These are phyloP conservation scores for Pachyuromys duprasi DNA, from an alignment of 2,797 vertebrate species.

Conservation along the genomic window DNA sequence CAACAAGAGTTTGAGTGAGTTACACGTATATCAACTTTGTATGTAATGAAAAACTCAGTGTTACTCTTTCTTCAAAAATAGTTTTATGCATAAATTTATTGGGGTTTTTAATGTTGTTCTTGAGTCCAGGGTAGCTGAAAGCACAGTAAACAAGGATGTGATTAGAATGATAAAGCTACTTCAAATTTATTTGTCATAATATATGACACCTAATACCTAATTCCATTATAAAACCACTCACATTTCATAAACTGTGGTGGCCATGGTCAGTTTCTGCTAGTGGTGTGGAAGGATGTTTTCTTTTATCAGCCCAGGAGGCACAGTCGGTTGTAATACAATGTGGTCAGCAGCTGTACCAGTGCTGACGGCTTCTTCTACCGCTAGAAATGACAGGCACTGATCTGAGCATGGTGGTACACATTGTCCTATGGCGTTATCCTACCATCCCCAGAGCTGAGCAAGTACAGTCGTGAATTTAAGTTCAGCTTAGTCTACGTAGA, in stretches of 20 bases:
- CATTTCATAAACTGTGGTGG: background rate
- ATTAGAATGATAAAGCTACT: background rate
- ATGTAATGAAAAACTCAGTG: background rate
- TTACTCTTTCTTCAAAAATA: background rate
- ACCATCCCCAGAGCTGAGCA: too few relatives aligned
- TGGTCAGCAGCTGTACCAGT: background rate
- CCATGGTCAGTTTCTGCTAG: background rate
- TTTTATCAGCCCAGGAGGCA: background rate
- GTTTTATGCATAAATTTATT: background rate
- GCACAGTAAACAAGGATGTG: background rate
- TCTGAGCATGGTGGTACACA: background rate
- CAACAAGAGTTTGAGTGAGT: background rate
- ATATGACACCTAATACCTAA: background rate
- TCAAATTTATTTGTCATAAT: background rate
- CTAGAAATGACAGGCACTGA: background rate
- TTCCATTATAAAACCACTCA: background rate
- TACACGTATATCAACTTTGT: background rate
- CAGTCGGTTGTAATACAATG: background rate
- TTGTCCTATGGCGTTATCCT: background rate
- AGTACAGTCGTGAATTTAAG: background rate
- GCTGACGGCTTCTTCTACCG: background rate
- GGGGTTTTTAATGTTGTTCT: background rate
- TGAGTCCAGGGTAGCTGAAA: background rate
- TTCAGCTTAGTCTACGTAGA: background rate
- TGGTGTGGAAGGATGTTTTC: background rate